Conservation (phyloP, 2,888 invertebrate species). For the Xestoiulus laeticollis region DNA sequence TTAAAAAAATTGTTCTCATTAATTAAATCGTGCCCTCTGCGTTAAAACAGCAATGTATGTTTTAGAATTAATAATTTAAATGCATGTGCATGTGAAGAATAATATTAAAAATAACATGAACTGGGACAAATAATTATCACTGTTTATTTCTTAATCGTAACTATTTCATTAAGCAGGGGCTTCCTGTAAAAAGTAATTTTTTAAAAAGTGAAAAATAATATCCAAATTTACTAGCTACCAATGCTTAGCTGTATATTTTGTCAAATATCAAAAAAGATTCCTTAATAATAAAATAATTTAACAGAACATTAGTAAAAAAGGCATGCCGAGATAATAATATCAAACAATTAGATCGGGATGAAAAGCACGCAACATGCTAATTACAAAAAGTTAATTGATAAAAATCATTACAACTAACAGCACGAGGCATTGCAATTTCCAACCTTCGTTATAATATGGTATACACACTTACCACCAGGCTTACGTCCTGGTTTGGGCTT, state of each 20-base stretch:
- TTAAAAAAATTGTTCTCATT: too few species aligned
- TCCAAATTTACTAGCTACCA: not conserved
- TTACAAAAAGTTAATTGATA: not conserved
- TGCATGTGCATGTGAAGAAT: too few species aligned
- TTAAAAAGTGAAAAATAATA: too few species aligned
- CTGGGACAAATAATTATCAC: too few species aligned
- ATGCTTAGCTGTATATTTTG: not conserved
- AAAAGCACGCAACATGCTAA: not conserved
- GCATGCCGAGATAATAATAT: not conserved
- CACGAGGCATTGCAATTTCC: slow-evolving; percentile 34
- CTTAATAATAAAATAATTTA: too few species aligned
- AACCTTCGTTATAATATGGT: not conserved
- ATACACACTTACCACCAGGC: slow-evolving; percentile 53
- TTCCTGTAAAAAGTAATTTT: too few species aligned
- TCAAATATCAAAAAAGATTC: not conserved
- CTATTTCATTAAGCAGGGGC: too few species aligned
- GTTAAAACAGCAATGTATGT: too few species aligned
- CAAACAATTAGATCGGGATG: not conserved
- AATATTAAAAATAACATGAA: too few species aligned
- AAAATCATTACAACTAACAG: not conserved
- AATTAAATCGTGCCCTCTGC: too few species aligned
- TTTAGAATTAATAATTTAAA: too few species aligned
- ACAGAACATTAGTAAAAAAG: not conserved
- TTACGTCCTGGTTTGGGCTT: slow-evolving; percentile 48
- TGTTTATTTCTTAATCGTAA: too few species aligned